Base-by-base conservation (phyloP, 2,113 vertebrate species). In the Tretioscincus oriximinensis region DNA sequence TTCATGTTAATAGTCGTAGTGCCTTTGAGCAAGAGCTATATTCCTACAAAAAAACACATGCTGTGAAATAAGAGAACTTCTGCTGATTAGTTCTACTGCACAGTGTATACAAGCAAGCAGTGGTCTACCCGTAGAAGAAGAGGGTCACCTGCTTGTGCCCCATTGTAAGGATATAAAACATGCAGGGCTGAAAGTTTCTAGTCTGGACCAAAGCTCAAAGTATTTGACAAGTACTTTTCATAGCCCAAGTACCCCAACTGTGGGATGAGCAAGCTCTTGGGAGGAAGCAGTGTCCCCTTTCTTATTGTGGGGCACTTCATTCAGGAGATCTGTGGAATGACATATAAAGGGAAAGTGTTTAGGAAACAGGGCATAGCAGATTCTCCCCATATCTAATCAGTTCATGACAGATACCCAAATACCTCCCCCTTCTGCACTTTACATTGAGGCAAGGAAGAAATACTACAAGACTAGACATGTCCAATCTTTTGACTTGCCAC, bases 21-120 rank as follows among this genome's bases (percentile, higher is more conserved):
- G 93, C 95, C 94, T 96, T 98, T 96, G 96, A 96, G 97, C 95
- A 94, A 93, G 93, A 95, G 89, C 93, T 93, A 95, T 93, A 87
- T 94, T 94, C 92, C 91, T 93, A 93, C 93, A 73, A 92, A 94
- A 92, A 94, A 95, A 95, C 89, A 92, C 95, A 96, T 97, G 96
- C 97, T 99, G 98, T 98, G 97, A 98, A 97, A 96, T 95, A 94
- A 88, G 90, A 93, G 87, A 94, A 89, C 86, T 94, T 81, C 94
- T 96, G 94, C 95, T 95, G 95, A 93, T 29, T 18, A 89, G 69
- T 84, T 78, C 2, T 24, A 77, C 82, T 79, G 72, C 77, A 73
- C 81, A 81, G 66, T 22, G 41, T 80, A 70, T 78, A 89, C 60
- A 71, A 89, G 81, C 82, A 86, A 63, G 88, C 78, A 84, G 91